phyloP scores from a whole-genome alignment of 2,888 invertebrate genomes.

The Ennomos erosarius region DNA sequence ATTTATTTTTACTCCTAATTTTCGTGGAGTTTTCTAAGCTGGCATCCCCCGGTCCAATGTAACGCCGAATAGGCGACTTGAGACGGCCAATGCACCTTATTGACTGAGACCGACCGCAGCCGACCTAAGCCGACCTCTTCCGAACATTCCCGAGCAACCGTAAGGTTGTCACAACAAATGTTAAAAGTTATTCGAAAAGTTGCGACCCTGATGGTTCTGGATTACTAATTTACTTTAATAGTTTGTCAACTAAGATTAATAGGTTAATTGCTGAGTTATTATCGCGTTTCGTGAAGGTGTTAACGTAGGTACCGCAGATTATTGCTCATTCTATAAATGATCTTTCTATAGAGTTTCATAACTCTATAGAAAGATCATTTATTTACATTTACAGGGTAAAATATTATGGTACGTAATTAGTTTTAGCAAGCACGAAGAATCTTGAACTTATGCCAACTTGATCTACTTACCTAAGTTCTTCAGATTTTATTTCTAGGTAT shows the following conservation, averaged over 20 bases:
- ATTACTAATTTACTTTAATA: slow-evolving; percentile 57
- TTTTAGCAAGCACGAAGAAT: no score
- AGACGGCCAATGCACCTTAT: slow-evolving; percentile 80
- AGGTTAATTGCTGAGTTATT: slow-evolving; percentile 43
- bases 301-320: slow-evolving; percentile 4
- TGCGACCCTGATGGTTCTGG: slow-evolving; percentile 44
- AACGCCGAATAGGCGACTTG: slow-evolving; percentile 68
- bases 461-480: no score
- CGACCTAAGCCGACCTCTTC: slow-evolving; percentile 60
- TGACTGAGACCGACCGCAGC: slow-evolving; percentile 70
- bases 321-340: neutral
- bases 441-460: no score
- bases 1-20: slow-evolving; percentile 25
- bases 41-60: slow-evolving; percentile 54
- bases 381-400: no score
- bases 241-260: slow-evolving; percentile 51
- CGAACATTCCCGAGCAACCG: slow-evolving; percentile 53
- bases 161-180: slow-evolving; percentile 65
- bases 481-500: no score
- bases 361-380: no score
- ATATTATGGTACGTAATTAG: no score
- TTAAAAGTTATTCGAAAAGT: slow-evolving; percentile 63
- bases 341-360: no score
- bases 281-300: slow-evolving; percentile 26
- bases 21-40: slow-evolving; percentile 38